Conservation (phyloP, 2,113 vertebrate genomes). For the Dryoscopus gambensis region DNA sequence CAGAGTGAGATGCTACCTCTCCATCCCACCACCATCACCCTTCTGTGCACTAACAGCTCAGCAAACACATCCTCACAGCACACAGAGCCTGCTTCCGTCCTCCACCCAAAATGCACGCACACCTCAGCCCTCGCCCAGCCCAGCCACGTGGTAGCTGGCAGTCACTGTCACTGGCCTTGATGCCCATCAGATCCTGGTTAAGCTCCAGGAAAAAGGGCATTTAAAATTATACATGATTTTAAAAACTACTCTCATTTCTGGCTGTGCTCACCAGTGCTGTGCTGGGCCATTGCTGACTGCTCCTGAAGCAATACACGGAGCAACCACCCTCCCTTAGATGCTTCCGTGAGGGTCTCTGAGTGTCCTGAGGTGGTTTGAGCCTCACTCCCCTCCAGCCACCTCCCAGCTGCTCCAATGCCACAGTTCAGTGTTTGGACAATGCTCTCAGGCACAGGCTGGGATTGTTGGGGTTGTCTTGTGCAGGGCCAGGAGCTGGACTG, state of each 20-base stretch:
- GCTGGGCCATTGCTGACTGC: background rate
- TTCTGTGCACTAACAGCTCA: background rate
- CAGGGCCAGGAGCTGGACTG: background rate
- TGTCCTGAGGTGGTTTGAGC: background rate
- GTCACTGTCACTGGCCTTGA: background rate
- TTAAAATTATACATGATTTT: background rate
- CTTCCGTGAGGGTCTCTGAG: background rate
- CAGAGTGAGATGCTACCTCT: background rate
- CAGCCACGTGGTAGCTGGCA: background rate
- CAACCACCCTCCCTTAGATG: background rate
- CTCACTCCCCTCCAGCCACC: accelerated
- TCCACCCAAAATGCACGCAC: background rate
- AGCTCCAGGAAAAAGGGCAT: background rate
- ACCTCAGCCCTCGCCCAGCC: background rate
- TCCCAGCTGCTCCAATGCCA: background rate
- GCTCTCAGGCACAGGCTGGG: background rate
- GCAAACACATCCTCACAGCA: background rate
- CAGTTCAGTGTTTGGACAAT: background rate
- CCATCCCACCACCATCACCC: background rate
- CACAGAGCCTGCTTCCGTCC: background rate
- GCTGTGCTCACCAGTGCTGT: background rate
- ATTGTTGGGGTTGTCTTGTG: background rate
- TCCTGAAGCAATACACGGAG: background rate
- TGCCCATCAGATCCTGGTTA: background rate
- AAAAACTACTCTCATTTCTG: background rate